Evolutionary conservation across 2,113 vertebrate genomes (phyloP).

Genomic region (Isichthys henryi): DNA sequence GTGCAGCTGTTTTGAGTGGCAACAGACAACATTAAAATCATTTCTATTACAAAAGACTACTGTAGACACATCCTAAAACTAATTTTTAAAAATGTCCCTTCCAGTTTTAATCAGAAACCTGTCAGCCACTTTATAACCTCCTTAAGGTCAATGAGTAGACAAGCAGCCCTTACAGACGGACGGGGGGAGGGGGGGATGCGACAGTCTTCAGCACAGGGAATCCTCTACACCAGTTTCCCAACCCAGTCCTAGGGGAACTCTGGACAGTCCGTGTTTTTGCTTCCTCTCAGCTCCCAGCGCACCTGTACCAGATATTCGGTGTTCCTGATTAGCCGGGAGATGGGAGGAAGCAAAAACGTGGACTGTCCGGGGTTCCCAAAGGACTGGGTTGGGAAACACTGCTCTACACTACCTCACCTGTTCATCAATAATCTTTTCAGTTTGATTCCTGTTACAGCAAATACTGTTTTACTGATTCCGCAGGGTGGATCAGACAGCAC

Average conservation of each 20-base stretch:
- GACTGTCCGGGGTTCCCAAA: no score
- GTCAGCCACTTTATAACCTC: not conserved
- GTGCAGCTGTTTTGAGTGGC: not conserved
- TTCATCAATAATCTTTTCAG: not conserved
- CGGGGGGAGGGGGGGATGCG: not conserved
- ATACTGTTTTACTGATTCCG: not conserved
- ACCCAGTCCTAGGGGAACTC: no score
- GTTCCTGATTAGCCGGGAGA: no score
- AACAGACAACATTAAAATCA: not conserved
- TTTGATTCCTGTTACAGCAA: not conserved
- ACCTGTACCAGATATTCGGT: no score
- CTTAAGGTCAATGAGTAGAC: not conserved
- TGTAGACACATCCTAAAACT: not conserved
- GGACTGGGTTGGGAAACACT: no score
- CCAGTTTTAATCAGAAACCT: not conserved
- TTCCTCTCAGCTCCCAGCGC: no score
- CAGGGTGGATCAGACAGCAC: not conserved
- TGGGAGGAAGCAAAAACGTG: no score
- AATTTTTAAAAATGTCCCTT: not conserved
- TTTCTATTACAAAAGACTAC: not conserved
- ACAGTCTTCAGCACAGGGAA: not conserved
- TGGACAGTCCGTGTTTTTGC: no score
- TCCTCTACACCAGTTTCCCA: not conserved
- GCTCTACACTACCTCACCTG: not conserved
- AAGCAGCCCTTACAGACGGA: not conserved